phyloP scores from a whole-genome alignment of 2,797 vertebrate species.

The Clarias laeviceps region DNA sequence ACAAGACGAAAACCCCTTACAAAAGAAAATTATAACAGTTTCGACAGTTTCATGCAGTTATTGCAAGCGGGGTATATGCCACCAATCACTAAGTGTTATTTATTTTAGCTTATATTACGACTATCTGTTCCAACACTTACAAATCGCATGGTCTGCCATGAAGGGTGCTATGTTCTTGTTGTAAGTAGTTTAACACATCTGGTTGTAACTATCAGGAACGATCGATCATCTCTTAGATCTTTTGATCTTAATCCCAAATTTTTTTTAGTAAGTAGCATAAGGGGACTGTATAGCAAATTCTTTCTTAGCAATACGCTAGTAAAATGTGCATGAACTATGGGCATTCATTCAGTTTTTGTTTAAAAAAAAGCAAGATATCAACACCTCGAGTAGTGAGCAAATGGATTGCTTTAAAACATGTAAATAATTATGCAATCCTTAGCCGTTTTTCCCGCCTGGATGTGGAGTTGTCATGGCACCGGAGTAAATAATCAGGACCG shows the following conservation, averaged over 20 bases:
- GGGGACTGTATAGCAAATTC: background rate
- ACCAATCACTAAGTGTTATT: background rate
- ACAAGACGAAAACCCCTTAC: background rate
- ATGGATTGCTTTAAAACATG: slow-evolving; percentile 2
- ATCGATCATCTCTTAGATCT: background rate
- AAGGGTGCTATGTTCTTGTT: background rate
- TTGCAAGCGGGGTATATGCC: background rate
- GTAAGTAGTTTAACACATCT: background rate
- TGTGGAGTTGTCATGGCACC: slow-evolving; percentile 35
- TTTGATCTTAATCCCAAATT: background rate
- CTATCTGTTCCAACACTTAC: background rate
- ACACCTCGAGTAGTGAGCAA: slow-evolving; percentile 16
- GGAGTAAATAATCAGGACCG: slow-evolving; percentile 33
- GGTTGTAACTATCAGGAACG: background rate
- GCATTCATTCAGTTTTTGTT: background rate
- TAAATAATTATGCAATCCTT: slow-evolving; percentile 29
- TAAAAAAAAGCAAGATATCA: slow-evolving; percentile 7
- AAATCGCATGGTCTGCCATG: background rate
- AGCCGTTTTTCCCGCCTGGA: slow-evolving; percentile 25
- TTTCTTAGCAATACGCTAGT: background rate
- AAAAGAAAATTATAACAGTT: background rate
- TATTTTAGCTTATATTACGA: background rate
- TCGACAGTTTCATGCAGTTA: background rate
- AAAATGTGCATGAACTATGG: background rate
- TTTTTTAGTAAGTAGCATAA: background rate